Evolutionary conservation across 2,888 invertebrate genomes (phyloP).

Genomic region (Operophtera brumata): DNA sequence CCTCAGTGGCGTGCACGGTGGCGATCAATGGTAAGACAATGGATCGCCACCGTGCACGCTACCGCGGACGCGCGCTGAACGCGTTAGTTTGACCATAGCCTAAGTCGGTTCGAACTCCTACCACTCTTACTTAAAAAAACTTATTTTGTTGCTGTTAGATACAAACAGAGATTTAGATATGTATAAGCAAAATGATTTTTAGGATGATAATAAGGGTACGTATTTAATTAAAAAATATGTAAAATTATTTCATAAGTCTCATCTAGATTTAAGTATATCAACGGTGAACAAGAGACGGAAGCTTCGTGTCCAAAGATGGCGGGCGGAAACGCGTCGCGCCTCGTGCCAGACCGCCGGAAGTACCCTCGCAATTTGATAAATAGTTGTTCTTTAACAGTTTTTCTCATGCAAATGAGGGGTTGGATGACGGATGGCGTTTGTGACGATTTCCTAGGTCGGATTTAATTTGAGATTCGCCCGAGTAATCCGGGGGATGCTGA

Average conservation of each 20-base stretch:
- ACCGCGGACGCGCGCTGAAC: too few relatives aligned
- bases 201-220: too few relatives aligned
- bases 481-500: slow-evolving; percentile 61
- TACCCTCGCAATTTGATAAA: slow-evolving; percentile 78
- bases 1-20: too few relatives aligned
- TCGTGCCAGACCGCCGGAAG: slow-evolving; percentile 77
- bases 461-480: slow-evolving; percentile 74
- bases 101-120: too few relatives aligned
- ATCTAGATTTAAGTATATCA: slow-evolving; percentile 32
- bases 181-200: too few relatives aligned
- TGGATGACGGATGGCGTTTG: slow-evolving; percentile 77
- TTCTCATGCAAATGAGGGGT: slow-evolving; percentile 80
- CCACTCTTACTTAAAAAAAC: too few relatives aligned
- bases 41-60: too few relatives aligned
- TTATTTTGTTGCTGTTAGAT: too few relatives aligned
- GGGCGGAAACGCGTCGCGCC: slow-evolving; percentile 76
- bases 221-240: too few relatives aligned
- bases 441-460: slow-evolving; percentile 78
- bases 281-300: slow-evolving; percentile 35
- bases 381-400: slow-evolving; percentile 80
- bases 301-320: slow-evolving; percentile 63
- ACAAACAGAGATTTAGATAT: too few relatives aligned
- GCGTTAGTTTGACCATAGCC: too few relatives aligned
- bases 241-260: slow-evolving; percentile 4
- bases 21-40: too few relatives aligned